phyloP scores from a whole-genome alignment of 2,888 invertebrate species.

The Cataglyphis altisquamis region DNA sequence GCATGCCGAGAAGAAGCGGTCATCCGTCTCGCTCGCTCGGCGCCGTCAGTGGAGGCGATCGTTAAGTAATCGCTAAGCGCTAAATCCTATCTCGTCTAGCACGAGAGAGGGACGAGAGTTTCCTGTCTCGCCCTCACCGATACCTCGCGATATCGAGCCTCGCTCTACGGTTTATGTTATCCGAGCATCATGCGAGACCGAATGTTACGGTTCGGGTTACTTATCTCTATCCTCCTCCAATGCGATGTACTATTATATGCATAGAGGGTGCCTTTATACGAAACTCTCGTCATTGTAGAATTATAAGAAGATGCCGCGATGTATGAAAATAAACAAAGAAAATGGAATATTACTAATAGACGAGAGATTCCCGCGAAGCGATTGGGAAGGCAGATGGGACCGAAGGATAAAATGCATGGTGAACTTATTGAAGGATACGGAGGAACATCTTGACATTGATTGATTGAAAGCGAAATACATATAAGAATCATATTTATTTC shows the following conservation, averaged over 20 bases:
- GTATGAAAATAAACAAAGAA: neutral
- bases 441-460: neutral
- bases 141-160: neutral
- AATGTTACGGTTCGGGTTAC: constrained; percentile 25
- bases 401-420: constrained; percentile 13
- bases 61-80: constrained; percentile 32
- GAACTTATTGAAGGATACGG: neutral
- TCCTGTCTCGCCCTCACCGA: neutral
- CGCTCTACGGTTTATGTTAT: constrained; percentile 2
- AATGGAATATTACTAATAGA: neutral
- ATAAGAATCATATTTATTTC: neutral
- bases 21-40: neutral
- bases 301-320: neutral
- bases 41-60: neutral
- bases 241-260: neutral
- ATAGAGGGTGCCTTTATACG: neutral
- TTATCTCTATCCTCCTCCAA: neutral
- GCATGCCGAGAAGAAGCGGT: constrained; percentile 24
- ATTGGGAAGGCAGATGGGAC: constrained; percentile 4
- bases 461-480: constrained; percentile 9
- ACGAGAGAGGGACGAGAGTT: neutral
- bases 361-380: constrained; percentile 1
- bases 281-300: neutral
- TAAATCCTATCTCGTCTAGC: constrained; percentile 20
- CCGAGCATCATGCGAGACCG: constrained; percentile 7